Base-by-base conservation (phyloP, 2,797 vertebrate species). In the Parauchenoglanis punctatus region DNA sequence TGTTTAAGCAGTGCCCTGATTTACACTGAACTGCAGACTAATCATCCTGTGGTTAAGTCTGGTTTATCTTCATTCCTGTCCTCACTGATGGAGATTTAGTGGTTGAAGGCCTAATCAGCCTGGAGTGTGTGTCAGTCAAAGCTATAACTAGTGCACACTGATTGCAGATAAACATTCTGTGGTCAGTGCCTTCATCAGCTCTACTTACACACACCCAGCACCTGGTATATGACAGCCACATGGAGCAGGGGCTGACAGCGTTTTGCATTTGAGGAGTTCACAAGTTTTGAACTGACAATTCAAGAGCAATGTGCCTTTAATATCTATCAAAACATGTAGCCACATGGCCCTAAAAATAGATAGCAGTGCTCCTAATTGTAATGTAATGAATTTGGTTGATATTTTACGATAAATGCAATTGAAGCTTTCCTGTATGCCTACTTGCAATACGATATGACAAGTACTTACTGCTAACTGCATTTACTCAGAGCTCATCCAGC, bases 161-260 rank as follows among this genome's bases (percentile, higher is more conserved):
- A 89, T 88, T 89, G 80, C 72, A 81, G 61, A 76, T 91, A 91
- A 88, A 85, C 88, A 87, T 31, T 28, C n/a, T 75, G 81, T 87
- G 87, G 86, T 82, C 63, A 83, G 70, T 65, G 44, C n/a, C 65
- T 70, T 68, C 83, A 59, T 59, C 81, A 52, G 65, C 73, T 78
- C 61, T 49, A 25, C 52, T 87, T 82, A 81, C 76, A 86, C 23
- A 81, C 17, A 59, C 18, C 31, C 28, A 31, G 28, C 75, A 68
- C n/a, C 59, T 56, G 49, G 28, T 40, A 17, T 25, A 65, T 6
- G 23, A 68, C 28, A 65, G 44, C 61, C 77, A 70, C 52, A 68
- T 23, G 20, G 35, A n/a, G 35, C 52, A 15, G 54, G 52, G 40
- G 28, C 15, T 31, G 31, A 28, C 8, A 35, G 28, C 28, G 52